A percentile compares a stretch with the other conserved stretches of the same genome.
These are phyloP conservation scores for Dreissena polymorpha DNA, from an alignment of 1,140 invertebrate genomes.

Conservation along the genomic window DNA sequence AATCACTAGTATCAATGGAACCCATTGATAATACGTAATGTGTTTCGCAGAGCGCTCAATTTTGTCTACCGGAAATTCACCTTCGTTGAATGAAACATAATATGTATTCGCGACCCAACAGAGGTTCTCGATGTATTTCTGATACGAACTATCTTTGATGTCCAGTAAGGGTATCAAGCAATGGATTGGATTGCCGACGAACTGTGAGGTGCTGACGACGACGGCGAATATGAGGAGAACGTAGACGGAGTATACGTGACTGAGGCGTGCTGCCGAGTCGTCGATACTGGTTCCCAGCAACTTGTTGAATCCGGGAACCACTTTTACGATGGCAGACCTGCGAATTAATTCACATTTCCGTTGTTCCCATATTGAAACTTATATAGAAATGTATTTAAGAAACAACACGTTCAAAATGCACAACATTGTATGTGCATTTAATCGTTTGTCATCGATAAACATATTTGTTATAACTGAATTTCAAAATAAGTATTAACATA, in stretches of 20 bases:
- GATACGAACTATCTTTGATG: constrained; percentile 57
- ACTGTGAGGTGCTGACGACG: constrained; percentile 65
- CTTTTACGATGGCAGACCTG: neutral
- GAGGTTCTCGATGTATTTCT: constrained; percentile 88
- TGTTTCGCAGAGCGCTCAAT: constrained; percentile 60
- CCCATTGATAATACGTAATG: constrained; percentile 95
- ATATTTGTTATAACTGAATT: too few species aligned
- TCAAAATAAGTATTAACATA: too few species aligned
- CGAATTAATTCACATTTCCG: too few species aligned
- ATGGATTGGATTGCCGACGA: constrained; percentile 75
- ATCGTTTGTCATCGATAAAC: too few species aligned
- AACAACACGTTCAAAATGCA: too few species aligned
- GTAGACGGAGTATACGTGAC: constrained; percentile 60
- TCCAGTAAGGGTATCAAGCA: constrained; percentile 75
- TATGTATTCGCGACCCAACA: constrained; percentile 99
- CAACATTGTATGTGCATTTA: too few species aligned
- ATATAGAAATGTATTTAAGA: too few species aligned
- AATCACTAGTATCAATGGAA: constrained; percentile 97
- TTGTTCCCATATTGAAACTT: too few species aligned
- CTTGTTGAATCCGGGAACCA: neutral
- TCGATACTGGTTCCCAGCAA: constrained; percentile 36
- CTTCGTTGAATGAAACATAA: constrained; percentile 72
- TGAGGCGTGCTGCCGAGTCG: constrained; percentile 63
- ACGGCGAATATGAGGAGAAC: constrained; percentile 64
- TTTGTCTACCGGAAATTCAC: constrained; percentile 65